A percentile compares a stretch with the other conserved stretches of the same genome.
Evolutionary conservation across 2,888 invertebrate genomes (phyloP).

Genomic region (Limnephilus marmoratus): DNA sequence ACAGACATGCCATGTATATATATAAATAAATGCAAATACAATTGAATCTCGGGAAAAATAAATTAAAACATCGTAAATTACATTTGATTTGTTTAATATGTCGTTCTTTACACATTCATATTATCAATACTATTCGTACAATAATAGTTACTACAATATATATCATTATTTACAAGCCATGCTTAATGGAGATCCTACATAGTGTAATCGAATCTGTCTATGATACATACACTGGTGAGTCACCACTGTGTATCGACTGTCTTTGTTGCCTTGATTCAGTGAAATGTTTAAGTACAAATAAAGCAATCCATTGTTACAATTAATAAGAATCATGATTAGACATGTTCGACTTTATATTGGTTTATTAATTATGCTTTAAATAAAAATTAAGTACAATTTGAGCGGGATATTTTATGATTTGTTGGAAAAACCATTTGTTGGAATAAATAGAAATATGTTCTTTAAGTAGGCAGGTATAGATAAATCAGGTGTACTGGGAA

Average conservation of each 20-base stretch:
- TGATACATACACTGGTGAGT: background rate
- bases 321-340: background rate
- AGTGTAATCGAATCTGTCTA: background rate
- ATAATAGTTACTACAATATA: conserved; percentile 38
- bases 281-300: background rate
- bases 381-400: background rate
- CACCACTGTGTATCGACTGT: background rate
- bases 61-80: conserved; percentile 47
- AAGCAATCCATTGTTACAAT: background rate
- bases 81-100: conserved; percentile 54
- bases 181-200: background rate
- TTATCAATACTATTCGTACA: conserved; percentile 9
- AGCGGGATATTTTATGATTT: background rate
- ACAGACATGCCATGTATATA: too few relatives aligned
- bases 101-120: conserved; percentile 30
- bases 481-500: too few relatives aligned
- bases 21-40: too few relatives aligned
- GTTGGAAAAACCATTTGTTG: too few relatives aligned
- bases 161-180: conserved; percentile 39
- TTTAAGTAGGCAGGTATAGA: too few relatives aligned
- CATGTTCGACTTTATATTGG: background rate
- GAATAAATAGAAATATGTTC: too few relatives aligned
- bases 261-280: background rate
- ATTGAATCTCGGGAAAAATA: background rate
- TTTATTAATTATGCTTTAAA: background rate